Evolutionary conservation across 1,140 invertebrate genomes (phyloP), one percentile per base, ranked within the genome.

Genomic region (Neuroterus valhalla): DNA sequence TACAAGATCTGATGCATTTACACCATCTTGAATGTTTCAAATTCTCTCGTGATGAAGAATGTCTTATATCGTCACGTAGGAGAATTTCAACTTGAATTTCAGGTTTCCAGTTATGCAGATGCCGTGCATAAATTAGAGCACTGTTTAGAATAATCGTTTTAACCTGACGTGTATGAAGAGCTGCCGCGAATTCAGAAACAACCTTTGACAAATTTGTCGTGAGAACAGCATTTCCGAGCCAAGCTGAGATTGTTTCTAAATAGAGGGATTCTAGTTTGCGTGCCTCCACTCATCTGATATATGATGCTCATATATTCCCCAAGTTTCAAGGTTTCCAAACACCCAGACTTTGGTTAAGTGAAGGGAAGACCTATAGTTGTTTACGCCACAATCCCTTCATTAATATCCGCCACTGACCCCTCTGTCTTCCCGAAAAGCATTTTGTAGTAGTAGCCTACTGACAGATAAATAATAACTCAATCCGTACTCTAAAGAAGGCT

Each of bases 191-290:
- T 62, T 62, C 52, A 31, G 52, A 62, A 62, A 62, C 52, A 62
- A 26, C 21, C 23, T 62, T 62, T 62, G 52, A 62, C 52, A 62
- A 62, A 62, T 62, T 62, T 62, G 21, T 62, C 52, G 23, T 62
- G 52, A 62, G 52, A 62, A 62, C 8, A 62, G 52, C 52, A 62
- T 62, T 62, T 62, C 52, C 26, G 23, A 62, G 26, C 52, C 52
- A 62, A 62, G 52, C 52, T 62, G 52, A 62, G 52, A 62, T 62
- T 62, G 52, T 62, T 62, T 62, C 52, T 62, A 62, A 62, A 62
- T 62, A 62, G 52, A 62, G 52, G 52, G 52, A 62, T 62, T 62
- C 19, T 62, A 62, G 52, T 62, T 62, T 62, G 26, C 26, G 52
- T 23, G 52, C 52, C 52, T 26, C 52, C 52, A 62, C 52, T 62